Evolutionary conservation across 1,140 invertebrate genomes (phyloP), one percentile per base, ranked within the genome.

Genomic region (Anthonomus grandis): DNA sequence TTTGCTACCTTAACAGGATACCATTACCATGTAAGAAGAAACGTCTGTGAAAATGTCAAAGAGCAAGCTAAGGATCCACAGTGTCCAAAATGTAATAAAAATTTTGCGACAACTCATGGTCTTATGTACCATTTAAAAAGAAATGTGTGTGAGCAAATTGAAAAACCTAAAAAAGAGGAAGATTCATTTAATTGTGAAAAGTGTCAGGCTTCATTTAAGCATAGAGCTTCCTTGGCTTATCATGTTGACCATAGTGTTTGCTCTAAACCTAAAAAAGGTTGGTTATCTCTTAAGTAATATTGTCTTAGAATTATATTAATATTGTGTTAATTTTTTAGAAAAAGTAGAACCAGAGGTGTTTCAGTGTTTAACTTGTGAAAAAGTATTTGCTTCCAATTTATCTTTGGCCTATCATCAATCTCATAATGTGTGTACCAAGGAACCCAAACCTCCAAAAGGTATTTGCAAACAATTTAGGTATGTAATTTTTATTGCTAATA

Each of bases 181-280:
- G 44, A 18, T 9, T 19, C 39, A n/a, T 13, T 46, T 13, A 17
- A 13, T 8, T 57, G 55, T 19, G 41, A 47, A 22, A 57, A 38
- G n/a, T 56, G 53, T 18, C 13, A 57, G 15, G 36, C 47, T 18
- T 36, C 23, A 5, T 57, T 57, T 24, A 42, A 50, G 18, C 46
- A 57, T 12, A 27, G 23, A 12, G 27, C 36, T n/a, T 57, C 55
- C 4, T 13, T 57, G 24, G 5, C 17, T 15, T 50, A 57, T 21
- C 55, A 57, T 21, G 24, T 57, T 3, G 44, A 2, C 12, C 55
- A 44, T n/a, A 57, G 51, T n/a, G 55, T 50, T 4, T 57, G 55
- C 19, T 41, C 41, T 13, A 57, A 57, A 39, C 45, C 54, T 3
- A 57, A 47, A 39, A 57, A 57, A 42, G 54, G 54, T 25, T n/a